Evolutionary conservation across 1,140 invertebrate genomes (phyloP).

Genomic region (Trypoxylus dichotomus): DNA sequence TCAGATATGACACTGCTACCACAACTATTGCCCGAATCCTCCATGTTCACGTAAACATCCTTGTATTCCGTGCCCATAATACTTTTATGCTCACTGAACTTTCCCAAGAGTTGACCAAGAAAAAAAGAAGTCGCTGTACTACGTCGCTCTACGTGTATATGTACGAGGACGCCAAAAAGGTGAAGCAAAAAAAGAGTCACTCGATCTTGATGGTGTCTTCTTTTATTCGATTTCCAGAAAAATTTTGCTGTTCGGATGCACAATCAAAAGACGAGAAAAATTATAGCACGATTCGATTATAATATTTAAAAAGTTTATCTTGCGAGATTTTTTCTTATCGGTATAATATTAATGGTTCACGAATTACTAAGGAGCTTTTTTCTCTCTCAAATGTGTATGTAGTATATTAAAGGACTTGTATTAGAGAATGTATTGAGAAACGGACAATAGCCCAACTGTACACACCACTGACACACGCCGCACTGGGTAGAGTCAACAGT

Average conservation of each 20-base stretch:
- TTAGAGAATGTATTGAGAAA: constrained; percentile 23
- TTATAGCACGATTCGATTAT: background rate
- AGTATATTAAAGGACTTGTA: constrained; percentile 11
- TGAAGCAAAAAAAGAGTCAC: background rate
- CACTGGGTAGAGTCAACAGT: constrained; percentile 43
- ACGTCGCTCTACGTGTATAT: background rate
- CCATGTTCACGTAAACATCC: constrained; percentile 49
- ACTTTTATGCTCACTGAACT: constrained; percentile 34
- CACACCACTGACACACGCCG: constrained; percentile 41
- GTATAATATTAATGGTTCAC: constrained; percentile 16
- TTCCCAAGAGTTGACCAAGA: background rate
- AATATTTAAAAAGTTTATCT: constrained; percentile 15
- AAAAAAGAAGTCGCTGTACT: background rate
- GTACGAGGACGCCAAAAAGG: constrained; percentile 1
- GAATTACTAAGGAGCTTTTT: constrained; percentile 8
- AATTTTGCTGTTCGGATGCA: constrained; percentile 27
- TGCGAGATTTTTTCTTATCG: constrained; percentile 20
- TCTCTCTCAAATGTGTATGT: background rate
- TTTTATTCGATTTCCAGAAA: background rate
- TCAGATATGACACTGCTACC: constrained; percentile 52
- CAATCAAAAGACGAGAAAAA: background rate
- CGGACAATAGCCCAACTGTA: constrained; percentile 38
- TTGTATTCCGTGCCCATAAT: constrained; percentile 47
- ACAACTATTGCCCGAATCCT: constrained; percentile 53
- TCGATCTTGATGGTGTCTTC: constrained; percentile 8